phyloP scores from a whole-genome alignment of 1,140 invertebrate species.

The Halyomorpha halys region DNA sequence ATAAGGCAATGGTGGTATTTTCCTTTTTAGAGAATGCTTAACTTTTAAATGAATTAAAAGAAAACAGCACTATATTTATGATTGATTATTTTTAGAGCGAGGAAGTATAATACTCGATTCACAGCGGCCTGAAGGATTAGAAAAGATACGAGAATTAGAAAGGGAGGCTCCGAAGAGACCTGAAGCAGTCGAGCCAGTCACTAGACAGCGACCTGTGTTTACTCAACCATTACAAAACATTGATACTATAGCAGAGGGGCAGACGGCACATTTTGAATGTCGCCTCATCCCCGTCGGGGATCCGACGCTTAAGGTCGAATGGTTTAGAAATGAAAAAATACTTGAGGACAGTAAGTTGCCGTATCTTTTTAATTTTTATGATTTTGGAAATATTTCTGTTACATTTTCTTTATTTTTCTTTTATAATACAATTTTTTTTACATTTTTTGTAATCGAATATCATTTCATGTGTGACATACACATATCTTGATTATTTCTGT shows the following conservation, averaged over 20 bases:
- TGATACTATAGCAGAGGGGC: slow-evolving; percentile 77
- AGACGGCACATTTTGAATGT: slow-evolving; percentile 92
- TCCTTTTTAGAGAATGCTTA: background rate
- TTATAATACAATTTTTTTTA: too few species aligned
- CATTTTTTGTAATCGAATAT: too few species aligned
- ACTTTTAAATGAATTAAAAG: background rate
- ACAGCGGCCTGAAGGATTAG: slow-evolving; percentile 88
- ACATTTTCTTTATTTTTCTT: too few species aligned
- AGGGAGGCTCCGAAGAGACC: slow-evolving; percentile 63
- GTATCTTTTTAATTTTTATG: background rate
- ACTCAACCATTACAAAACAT: slow-evolving; percentile 89
- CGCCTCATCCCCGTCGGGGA: slow-evolving; percentile 96
- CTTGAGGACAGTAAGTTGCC: slow-evolving; percentile 68
- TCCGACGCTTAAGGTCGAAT: slow-evolving; percentile 93
- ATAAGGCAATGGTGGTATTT: background rate
- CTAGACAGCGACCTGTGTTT: slow-evolving; percentile 84
- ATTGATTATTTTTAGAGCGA: slow-evolving; percentile 40
- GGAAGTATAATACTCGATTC: slow-evolving; percentile 86
- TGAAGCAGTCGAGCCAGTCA: slow-evolving; percentile 68
- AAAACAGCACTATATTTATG: too few species aligned
- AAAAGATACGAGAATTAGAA: slow-evolving; percentile 88
- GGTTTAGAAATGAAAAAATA: slow-evolving; percentile 92
- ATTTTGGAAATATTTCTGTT: too few species aligned
- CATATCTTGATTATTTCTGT: too few species aligned
- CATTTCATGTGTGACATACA: too few species aligned